phyloP scores from a whole-genome alignment of 2,888 invertebrate species.

The Rhyacophila evoluta region DNA sequence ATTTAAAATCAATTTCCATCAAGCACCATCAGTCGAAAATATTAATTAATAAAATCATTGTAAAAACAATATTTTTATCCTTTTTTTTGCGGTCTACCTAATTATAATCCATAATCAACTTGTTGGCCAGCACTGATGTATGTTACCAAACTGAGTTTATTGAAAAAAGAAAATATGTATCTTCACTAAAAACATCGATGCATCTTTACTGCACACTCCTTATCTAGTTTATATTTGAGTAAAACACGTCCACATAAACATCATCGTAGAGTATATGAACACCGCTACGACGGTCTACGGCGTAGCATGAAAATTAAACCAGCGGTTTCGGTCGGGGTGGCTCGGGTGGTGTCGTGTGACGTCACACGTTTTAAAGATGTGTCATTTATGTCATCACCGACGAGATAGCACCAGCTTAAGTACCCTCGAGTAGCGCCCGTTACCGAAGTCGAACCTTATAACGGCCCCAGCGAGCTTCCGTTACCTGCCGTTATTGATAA shows the following conservation, averaged over 20 bases:
- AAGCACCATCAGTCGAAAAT: too few relatives aligned
- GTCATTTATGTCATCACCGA: constrained; percentile 46
- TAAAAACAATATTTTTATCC: too few relatives aligned
- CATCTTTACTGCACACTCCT: neutral
- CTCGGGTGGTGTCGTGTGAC: neutral
- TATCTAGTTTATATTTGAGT: too few relatives aligned
- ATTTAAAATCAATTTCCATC: too few relatives aligned
- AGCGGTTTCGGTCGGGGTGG: neutral
- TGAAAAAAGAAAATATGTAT: too few relatives aligned
- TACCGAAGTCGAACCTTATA: constrained; percentile 28
- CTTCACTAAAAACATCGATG: neutral
- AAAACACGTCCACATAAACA: too few relatives aligned
- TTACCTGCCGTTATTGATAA: constrained; percentile 47
- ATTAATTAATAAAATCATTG: too few relatives aligned
- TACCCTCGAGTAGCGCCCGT: constrained; percentile 29
- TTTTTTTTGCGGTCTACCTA: too few relatives aligned
- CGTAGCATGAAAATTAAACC: constrained; percentile 16
- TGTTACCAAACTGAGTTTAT: too few relatives aligned
- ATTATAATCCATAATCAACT: too few relatives aligned
- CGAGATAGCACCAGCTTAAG: constrained; percentile 44
- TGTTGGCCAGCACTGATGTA: too few relatives aligned
- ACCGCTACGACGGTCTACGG: neutral
- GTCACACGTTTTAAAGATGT: constrained; percentile 36
- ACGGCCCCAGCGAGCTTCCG: constrained; percentile 39
- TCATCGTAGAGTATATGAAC: neutral